Evolutionary conservation across 1,140 invertebrate species (phyloP).

Genomic region (Wiebesia pumilae): DNA sequence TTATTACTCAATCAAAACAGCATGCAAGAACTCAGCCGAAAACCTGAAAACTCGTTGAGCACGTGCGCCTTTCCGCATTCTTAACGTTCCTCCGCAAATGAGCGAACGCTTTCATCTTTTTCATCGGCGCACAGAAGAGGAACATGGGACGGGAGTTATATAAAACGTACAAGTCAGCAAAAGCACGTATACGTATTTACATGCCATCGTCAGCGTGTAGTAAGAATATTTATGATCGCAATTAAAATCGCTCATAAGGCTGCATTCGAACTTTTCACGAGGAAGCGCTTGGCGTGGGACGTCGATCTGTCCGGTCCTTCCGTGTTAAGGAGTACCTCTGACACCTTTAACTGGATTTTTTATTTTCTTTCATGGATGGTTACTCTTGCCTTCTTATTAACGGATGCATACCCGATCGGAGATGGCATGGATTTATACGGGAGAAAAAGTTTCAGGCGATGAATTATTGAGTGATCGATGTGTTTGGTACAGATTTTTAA

Average conservation of each 20-base stretch:
- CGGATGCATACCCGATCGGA: no score
- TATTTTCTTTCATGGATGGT: background rate
- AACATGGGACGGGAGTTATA: background rate
- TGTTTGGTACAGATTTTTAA: no score
- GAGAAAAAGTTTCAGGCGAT: no score
- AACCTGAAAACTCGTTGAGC: background rate
- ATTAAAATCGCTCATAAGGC: constrained; percentile 63
- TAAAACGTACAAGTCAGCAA: constrained; percentile 10
- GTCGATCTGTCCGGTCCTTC: background rate
- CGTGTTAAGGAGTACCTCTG: background rate
- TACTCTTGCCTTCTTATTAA: background rate
- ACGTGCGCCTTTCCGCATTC: constrained; percentile 14
- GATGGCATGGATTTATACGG: no score
- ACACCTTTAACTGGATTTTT: background rate
- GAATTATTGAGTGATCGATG: no score
- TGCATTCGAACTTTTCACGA: constrained; percentile 28
- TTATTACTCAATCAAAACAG: no score
- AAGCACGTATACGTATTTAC: constrained; percentile 21
- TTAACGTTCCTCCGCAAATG: background rate
- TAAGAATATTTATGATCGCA: constrained; percentile 66
- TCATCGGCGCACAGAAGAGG: background rate
- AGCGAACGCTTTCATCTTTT: background rate
- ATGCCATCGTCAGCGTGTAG: constrained; percentile 15
- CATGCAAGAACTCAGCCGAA: background rate
- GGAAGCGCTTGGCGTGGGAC: constrained; percentile 36